Evolutionary conservation across 2,888 invertebrate species (phyloP).

Genomic region (Chelonus formosanus): DNA sequence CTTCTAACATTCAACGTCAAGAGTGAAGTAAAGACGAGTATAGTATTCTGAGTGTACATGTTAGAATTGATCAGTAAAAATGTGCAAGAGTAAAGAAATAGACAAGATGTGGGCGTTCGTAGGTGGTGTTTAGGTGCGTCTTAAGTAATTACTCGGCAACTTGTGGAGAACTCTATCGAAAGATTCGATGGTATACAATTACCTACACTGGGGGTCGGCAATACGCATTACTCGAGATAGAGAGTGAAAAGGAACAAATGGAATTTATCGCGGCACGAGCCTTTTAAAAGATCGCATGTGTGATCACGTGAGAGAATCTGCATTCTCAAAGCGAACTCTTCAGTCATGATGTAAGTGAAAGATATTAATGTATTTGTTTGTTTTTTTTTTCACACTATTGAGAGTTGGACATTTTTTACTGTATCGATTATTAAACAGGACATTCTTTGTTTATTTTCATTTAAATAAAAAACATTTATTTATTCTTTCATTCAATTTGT

Average conservation of each 20-base stretch:
- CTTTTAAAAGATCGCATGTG: conserved; percentile 25
- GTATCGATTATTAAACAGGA: no score
- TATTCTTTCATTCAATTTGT: no score
- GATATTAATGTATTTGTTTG: neutral
- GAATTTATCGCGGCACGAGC: conserved; percentile 38
- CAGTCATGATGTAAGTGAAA: conserved; percentile 21
- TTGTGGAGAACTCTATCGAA: conserved; percentile 54
- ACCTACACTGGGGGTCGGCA: conserved; percentile 33
- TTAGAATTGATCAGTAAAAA: neutral
- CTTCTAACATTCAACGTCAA: no score
- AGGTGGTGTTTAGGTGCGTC: conserved; percentile 56
- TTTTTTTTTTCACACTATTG: neutral
- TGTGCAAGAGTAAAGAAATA: conserved; percentile 27
- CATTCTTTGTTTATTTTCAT: no score
- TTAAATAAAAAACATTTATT: no score
- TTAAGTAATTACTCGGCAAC: conserved; percentile 54
- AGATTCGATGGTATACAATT: conserved; percentile 48
- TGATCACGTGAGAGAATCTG: conserved; percentile 29
- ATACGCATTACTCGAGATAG: neutral
- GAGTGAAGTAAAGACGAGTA: no score
- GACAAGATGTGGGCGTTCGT: conserved; percentile 49
- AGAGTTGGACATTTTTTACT: neutral
- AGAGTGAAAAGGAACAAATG: conserved; percentile 20
- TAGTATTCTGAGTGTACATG: no score
- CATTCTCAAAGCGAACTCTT: conserved; percentile 30